phyloP scores from a whole-genome alignment of 2,113 vertebrate genomes.

The Chelonoidis abingdonii region DNA sequence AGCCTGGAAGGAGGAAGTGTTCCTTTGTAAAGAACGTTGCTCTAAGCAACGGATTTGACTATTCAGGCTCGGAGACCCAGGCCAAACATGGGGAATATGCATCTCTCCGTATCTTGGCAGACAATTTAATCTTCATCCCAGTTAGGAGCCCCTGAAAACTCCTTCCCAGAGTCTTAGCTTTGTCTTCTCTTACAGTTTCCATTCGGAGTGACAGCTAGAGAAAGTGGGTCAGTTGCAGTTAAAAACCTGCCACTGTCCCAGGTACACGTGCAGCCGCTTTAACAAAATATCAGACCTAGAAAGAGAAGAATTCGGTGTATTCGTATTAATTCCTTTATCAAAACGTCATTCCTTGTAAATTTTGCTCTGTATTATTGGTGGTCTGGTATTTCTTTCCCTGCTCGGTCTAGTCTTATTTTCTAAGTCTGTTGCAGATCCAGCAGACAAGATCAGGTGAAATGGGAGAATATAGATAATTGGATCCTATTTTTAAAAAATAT shows the following conservation, averaged over 20 bases:
- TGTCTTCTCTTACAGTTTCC: not conserved
- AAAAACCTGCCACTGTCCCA: not conserved
- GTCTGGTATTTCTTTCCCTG: not conserved
- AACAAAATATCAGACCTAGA: not conserved
- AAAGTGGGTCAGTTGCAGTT: not conserved
- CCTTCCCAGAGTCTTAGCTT: accelerated
- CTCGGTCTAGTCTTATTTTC: accelerated
- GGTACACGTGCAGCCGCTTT: not conserved
- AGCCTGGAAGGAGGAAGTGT: not conserved
- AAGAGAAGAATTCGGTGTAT: accelerated
- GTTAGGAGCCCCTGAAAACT: not conserved
- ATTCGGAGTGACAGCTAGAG: not conserved
- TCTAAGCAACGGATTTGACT: not conserved
- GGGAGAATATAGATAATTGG: not conserved
- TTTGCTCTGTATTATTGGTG: not conserved
- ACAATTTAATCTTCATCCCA: not conserved
- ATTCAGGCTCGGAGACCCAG: not conserved
- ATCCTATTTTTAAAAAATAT: not conserved
- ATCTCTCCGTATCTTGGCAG: not conserved
- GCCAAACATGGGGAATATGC: not conserved
- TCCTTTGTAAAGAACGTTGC: too few relatives aligned
- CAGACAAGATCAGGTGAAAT: not conserved
- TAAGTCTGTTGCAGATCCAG: not conserved
- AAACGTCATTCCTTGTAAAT: not conserved
- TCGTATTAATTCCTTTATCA: not conserved